phyloP scores from a whole-genome alignment of 2,113 vertebrate genomes.

The Poeciliopsis prolifica region DNA sequence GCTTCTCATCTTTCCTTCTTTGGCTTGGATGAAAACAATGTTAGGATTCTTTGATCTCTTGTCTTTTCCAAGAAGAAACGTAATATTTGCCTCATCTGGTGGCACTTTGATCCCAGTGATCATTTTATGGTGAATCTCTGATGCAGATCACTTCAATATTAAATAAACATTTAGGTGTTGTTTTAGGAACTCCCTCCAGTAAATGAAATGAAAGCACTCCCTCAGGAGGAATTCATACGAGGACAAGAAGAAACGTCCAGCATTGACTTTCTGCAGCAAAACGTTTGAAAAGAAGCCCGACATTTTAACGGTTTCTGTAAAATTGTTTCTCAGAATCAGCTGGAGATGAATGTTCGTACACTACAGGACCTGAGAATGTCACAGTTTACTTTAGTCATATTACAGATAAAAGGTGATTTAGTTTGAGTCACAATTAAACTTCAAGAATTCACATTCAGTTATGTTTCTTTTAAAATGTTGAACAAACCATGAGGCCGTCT shows the following conservation, averaged over 20 bases:
- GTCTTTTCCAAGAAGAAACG: constrained; percentile 14
- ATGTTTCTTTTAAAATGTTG: neutral
- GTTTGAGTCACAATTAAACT: neutral
- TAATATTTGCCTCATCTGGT: neutral
- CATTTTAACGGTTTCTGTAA: neutral
- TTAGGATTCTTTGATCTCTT: constrained; percentile 14
- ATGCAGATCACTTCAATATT: constrained; percentile 12
- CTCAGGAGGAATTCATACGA: constrained; percentile 2
- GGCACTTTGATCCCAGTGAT: constrained; percentile 14
- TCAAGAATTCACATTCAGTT: neutral
- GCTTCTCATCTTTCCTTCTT: neutral
- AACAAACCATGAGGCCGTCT: too few species aligned
- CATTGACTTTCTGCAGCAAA: neutral
- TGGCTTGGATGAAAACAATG: neutral
- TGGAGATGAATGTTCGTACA: neutral
- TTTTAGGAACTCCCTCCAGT: neutral
- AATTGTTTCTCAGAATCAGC: neutral
- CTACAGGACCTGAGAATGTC: neutral
- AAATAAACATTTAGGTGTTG: neutral
- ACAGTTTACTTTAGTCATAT: neutral
- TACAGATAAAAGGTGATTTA: neutral
- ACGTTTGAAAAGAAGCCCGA: neutral
- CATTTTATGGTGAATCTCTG: neutral
- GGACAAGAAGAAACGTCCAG: neutral
- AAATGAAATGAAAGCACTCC: neutral